phyloP scores from a whole-genome alignment of 2,888 invertebrate species.

The Anarsia innoxiella region DNA sequence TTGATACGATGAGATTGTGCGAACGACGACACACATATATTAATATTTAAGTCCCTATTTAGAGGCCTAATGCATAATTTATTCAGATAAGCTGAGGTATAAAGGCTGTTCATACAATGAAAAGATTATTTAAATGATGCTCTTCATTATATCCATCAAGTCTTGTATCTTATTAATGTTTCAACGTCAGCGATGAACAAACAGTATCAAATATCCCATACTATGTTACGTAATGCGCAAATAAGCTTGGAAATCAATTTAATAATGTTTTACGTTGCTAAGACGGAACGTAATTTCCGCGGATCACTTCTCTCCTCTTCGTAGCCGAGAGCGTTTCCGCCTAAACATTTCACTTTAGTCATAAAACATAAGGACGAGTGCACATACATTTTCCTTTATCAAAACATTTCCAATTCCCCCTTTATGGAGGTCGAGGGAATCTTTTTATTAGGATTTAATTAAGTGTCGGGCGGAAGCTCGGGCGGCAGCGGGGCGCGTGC shows the following conservation, averaged over 20 bases:
- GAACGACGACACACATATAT: conserved; percentile 48
- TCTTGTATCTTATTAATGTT: conserved; percentile 13
- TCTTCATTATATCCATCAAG: conserved; percentile 12
- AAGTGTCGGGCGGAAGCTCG: conserved; percentile 41
- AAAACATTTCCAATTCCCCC: conserved; percentile 34
- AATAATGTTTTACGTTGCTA: conserved; percentile 37
- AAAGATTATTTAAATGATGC: conserved; percentile 16
- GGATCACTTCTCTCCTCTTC: conserved; percentile 32
- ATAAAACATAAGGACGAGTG: conserved; percentile 21
- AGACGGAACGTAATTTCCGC: conserved; percentile 37
- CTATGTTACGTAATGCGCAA: conserved; percentile 37
- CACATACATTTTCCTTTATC: conserved; percentile 24
- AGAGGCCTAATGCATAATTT: conserved; percentile 44
- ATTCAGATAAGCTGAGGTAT: conserved; percentile 32
- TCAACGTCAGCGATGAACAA: conserved; percentile 19
- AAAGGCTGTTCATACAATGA: conserved; percentile 23
- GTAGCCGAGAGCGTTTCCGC: conserved; percentile 31
- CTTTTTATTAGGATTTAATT: conserved; percentile 66
- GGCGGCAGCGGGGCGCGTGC: conserved; percentile 45
- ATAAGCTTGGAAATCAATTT: conserved; percentile 46
- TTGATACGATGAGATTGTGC: conserved; percentile 61
- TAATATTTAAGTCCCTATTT: conserved; percentile 53
- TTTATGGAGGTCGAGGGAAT: conserved; percentile 23
- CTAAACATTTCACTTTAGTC: conserved; percentile 17
- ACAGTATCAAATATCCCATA: conserved; percentile 39